phyloP scores from a whole-genome alignment of 2,797 vertebrate species.

The Catamblyrhynchus diadema region DNA sequence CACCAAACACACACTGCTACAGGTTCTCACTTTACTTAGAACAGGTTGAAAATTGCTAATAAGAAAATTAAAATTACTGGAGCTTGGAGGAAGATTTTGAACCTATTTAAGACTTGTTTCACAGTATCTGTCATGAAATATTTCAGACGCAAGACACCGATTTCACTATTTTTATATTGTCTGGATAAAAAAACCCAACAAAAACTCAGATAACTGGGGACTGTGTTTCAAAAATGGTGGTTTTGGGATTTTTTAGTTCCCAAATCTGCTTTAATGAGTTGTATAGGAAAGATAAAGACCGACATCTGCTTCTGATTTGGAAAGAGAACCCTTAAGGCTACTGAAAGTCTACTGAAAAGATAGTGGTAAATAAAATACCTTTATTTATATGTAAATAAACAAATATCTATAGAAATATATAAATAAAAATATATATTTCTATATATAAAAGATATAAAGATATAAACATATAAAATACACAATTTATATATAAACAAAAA shows the following conservation, averaged over 20 bases:
- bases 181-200: background rate
- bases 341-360: background rate
- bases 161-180: background rate
- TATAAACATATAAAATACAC: background rate
- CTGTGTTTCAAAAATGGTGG: background rate
- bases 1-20: background rate
- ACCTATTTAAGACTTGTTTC: background rate
- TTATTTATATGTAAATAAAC: background rate
- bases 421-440: too few species aligned
- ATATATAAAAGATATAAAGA: background rate
- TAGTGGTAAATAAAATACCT: background rate
- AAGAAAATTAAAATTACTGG: background rate
- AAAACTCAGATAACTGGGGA: background rate
- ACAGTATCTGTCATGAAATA: background rate
- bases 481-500: background rate
- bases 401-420: too few species aligned
- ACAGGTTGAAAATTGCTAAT: background rate
- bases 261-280: background rate
- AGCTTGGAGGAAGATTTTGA: background rate
- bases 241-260: rapidly evolving
- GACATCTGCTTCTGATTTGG: background rate
- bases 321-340: background rate
- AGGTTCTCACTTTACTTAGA: background rate
- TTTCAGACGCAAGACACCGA: background rate
- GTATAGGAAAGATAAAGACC: background rate